Conservation (phyloP, 2,797 vertebrate species). For the Periophthalmus magnuspinnatus region DNA sequence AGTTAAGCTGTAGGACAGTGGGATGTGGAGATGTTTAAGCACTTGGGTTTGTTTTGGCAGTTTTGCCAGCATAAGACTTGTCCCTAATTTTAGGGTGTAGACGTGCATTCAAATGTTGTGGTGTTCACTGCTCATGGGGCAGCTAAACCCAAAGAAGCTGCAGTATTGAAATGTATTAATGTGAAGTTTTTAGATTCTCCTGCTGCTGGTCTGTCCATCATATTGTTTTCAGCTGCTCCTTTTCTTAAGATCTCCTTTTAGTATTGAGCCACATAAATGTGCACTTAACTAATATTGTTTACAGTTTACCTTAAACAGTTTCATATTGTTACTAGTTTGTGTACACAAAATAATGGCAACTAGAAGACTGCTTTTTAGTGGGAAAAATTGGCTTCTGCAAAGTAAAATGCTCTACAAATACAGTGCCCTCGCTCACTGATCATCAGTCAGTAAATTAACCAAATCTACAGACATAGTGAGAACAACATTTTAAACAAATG, state of each 20-base stretch:
- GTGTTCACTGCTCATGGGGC: conserved; percentile 49
- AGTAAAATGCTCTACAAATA: background rate
- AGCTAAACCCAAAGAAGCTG: conserved; percentile 61
- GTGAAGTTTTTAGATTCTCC: conserved; percentile 22
- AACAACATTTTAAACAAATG: background rate
- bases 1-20: background rate
- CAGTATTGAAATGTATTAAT: conserved; percentile 62
- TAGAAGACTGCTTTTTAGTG: background rate
- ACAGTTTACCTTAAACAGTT: background rate
- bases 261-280: background rate
- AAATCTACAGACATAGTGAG: background rate
- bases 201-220: conserved; percentile 45
- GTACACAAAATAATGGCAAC: background rate
- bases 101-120: conserved; percentile 48
- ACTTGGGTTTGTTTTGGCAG: background rate
- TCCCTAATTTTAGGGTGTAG: conserved; percentile 13
- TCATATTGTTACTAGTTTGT: background rate
- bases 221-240: conserved; percentile 51
- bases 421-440: background rate
- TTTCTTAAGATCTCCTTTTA: background rate
- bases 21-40: background rate
- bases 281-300: background rate
- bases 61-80: conserved; percentile 2
- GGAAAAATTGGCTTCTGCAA: background rate
- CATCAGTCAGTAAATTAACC: background rate